Evolutionary conservation across 1,140 invertebrate genomes (phyloP).

Genomic region (Cotesia typhae): DNA sequence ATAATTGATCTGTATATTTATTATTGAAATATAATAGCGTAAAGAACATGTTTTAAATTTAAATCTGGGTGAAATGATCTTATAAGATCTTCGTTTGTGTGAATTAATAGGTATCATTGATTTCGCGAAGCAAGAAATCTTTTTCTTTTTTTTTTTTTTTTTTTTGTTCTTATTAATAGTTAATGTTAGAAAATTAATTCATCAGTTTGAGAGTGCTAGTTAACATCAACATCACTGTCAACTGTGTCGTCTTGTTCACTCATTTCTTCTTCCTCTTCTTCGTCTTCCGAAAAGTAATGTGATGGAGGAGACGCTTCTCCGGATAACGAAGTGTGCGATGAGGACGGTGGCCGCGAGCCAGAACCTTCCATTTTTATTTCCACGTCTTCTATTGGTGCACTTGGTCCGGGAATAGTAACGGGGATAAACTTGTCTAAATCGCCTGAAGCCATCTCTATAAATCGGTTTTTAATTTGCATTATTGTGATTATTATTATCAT

Average conservation of each 20-base stretch:
- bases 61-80: no score
- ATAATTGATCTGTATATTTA: no score
- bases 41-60: no score
- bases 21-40: no score
- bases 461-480: constrained; percentile 12
- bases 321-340: constrained; percentile 62
- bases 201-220: constrained; percentile 53
- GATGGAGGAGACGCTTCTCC: constrained; percentile 63
- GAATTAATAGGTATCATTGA: constrained; percentile 29
- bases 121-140: constrained; percentile 17
- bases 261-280: constrained; percentile 63
- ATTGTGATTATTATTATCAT: no score
- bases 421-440: constrained; percentile 65
- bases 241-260: constrained; percentile 63
- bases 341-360: constrained; percentile 61
- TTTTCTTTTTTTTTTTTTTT: no score
- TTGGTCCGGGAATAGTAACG: constrained; percentile 61
- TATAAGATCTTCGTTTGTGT: constrained; percentile 13
- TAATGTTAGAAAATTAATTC: constrained; percentile 2
- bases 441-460: constrained; percentile 59
- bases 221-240: constrained; percentile 65
- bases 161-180: no score
- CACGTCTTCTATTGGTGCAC: constrained; percentile 62
- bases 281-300: constrained; percentile 62
- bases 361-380: constrained; percentile 60